Conservation (phyloP, 2,888 invertebrate species). For the Drosophila longiperda region DNA sequence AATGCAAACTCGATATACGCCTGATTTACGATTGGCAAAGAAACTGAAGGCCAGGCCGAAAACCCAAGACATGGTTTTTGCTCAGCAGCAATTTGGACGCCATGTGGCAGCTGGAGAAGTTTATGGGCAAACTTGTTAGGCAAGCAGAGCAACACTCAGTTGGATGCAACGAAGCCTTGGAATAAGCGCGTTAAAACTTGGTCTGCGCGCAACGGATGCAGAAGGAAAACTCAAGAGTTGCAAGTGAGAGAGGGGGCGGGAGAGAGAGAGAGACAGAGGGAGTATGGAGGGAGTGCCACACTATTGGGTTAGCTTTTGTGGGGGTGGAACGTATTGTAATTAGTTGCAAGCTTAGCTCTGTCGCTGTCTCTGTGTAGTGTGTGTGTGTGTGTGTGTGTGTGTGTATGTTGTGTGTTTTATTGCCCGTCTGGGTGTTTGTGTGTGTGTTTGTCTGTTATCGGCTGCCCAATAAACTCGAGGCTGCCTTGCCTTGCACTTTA, state of each 20-base stretch:
- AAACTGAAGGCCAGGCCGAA: conserved; percentile 18
- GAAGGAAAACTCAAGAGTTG: conserved; percentile 7
- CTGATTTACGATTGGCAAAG: neutral
- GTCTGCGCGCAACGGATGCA: conserved; percentile 20
- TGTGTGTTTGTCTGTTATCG: conserved; percentile 40
- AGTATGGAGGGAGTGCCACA: neutral
- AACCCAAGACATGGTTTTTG: conserved; percentile 16
- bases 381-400: conserved; percentile 5
- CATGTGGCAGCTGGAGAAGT: conserved; percentile 59
- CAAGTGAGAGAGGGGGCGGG: neutral
- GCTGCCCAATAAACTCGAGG: conserved; percentile 65
- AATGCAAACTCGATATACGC: neutral
- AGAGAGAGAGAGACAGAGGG: neutral
- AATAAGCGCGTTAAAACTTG: conserved; percentile 74
- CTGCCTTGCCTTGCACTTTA: conserved; percentile 65
- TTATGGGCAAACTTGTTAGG: conserved; percentile 72
- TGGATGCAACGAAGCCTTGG: conserved; percentile 31
- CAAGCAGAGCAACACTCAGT: conserved; percentile 63
- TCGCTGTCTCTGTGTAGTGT: neutral
- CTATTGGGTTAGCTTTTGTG: conserved; percentile 18
- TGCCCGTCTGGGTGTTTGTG: neutral
- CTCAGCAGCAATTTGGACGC: conserved; percentile 8
- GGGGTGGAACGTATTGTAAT: conserved; percentile 60
- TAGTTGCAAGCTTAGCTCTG: conserved; percentile 52
- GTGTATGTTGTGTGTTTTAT: neutral